Evolutionary conservation across 1,140 invertebrate genomes (phyloP), one percentile per base, ranked within the genome.

Genomic region (Yoshiicerus persimilis): DNA sequence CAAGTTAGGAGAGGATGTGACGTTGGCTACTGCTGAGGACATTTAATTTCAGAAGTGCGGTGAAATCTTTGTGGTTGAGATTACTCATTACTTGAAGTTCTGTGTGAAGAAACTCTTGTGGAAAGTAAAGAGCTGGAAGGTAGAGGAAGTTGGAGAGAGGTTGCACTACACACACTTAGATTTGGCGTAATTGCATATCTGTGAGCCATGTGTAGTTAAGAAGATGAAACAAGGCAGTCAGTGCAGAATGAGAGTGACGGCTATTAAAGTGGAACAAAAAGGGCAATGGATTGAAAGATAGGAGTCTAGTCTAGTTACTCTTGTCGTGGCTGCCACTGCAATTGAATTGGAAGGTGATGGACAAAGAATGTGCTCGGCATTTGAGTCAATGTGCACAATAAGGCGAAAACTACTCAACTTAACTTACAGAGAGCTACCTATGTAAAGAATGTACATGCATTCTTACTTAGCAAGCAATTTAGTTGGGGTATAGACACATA

Each of bases 221-320:
- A 70, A 70, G 66, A 70, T 30, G 30, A 30, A 70, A 70, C 47
- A 70, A 70, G 66, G 16, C 66, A 70, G 25, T 27, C 66, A 16
- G 25, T 34, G 16, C n/a, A n/a, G 32, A 80, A 80, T 80, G 20
- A 80, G 30, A 80, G 30, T 36, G 30, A 80, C 75, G 30, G 30
- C 32, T 36, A 80, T 80, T 80, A 80, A 27, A 36, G 34, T 80
- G 75, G 75, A 80, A 80, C 75, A 80, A 80, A 80, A 80, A 80
- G 75, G n/a, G 32, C 75, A 38, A 80, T 80, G 30, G 75, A 80
- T 80, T 23, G 34, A 80, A 80, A 38, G 32, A n/a, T 27, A 30
- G 23, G 62, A 70, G 64, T 70, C 64, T 25, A 16, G 25, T 56
- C 16, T 56, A 56, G 47, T 56, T 56, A 56, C 20, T 56, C 47